Evolutionary conservation across 1,140 invertebrate species (phyloP), one percentile per base, ranked within the genome.

Genomic region (Littorina saxatilis): DNA sequence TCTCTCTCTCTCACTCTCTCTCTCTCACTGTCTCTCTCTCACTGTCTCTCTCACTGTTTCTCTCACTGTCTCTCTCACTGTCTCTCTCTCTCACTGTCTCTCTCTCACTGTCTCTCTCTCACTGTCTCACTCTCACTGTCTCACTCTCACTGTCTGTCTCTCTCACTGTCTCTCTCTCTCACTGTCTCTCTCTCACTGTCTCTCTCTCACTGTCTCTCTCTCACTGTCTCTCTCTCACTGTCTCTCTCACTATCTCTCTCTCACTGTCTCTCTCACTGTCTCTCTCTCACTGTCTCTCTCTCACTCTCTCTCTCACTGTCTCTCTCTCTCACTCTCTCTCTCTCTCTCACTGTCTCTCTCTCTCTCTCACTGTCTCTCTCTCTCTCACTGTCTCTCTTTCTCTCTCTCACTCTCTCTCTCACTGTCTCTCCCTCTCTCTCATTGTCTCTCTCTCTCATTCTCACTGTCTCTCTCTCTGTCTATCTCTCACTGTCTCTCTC

Each of bases 191-290:
- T 63, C n/a, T 63, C 61, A 29, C 61, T 63, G n/a, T 32, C 27
- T 32, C 61, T 32, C 61, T 32, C 27, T 32, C 27, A 7, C 7
- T 63, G 27, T 63, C 61, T 63, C 61, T 63, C 61, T 63, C 61
- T 63, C 61, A 32, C 61, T 63, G 27, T 63, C 61, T 63, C 61
- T 63, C 61, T 63, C 61, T 63, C 61, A 32, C 61, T 63, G 4
- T 63, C 27, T 63, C 27, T 63, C 27, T 63, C 27, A 32, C 27
- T 63, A 3, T 63, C 27, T 63, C 27, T 63, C 27, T 63, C 27
- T 63, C 23, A 29, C 5, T 7, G 1, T 63, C 5, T 63, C 23
- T 63, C 23, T 63, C 23, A 29, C 23, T 63, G 1, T 63, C 23
- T 63, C 1, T 63, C 23, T 63, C n/a, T 27, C 23, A 32, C 27